phyloP scores from a whole-genome alignment of 2,888 invertebrate genomes.

The Diaphora mendica region DNA sequence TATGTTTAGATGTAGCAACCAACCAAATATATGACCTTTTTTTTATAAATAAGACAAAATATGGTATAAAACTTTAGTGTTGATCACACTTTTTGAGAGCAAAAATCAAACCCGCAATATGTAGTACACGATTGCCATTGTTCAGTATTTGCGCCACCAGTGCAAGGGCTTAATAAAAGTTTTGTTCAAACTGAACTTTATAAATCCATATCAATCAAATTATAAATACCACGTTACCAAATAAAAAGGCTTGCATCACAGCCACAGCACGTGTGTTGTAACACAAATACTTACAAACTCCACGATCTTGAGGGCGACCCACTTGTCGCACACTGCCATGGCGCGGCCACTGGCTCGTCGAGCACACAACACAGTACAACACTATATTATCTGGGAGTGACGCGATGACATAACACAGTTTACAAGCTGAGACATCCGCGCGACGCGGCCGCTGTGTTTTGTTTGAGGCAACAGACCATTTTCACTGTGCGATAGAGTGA shows the following conservation, averaged over 20 bases:
- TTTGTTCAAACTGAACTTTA: conserved; percentile 4
- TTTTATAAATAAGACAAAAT: background rate
- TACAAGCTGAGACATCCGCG: conserved; percentile 66
- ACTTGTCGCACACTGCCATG: conserved; percentile 85
- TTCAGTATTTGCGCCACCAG: background rate
- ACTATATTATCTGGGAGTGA: conserved; percentile 50
- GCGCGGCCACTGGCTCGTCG: conserved; percentile 42
- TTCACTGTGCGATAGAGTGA: conserved; percentile 65
- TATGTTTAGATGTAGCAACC: background rate
- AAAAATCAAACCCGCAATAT: background rate
- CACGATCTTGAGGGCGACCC: conserved; percentile 85
- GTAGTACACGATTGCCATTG: background rate
- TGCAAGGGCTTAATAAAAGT: background rate
- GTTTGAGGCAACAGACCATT: conserved; percentile 68
- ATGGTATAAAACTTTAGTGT: background rate
- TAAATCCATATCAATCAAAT: conserved; percentile 21
- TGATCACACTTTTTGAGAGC: background rate
- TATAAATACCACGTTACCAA: conserved; percentile 49
- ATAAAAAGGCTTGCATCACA: conserved; percentile 52
- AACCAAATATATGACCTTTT: background rate
- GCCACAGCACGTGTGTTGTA: conserved; percentile 50
- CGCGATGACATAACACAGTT: conserved; percentile 62
- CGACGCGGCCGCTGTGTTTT: conserved; percentile 67
- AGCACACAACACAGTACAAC: conserved; percentile 44
- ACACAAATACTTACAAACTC: conserved; percentile 80